Percentiles rank a stretch among this genome's conserved stretches.
Conservation (phyloP, 2,797 vertebrate genomes). For the Myotis myotis region DNA sequence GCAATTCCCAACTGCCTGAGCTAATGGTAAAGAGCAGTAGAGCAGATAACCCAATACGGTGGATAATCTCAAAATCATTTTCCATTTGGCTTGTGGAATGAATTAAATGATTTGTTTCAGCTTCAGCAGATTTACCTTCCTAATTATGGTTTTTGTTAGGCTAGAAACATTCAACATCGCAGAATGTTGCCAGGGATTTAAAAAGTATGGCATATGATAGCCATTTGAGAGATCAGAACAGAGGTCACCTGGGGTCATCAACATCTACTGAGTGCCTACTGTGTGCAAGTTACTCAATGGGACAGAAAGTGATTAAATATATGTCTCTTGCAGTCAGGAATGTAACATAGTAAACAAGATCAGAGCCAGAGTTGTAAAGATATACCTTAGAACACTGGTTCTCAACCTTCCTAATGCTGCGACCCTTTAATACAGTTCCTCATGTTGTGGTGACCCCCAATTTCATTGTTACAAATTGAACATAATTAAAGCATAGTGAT, state of each 20-base stretch:
- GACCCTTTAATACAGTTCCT: too few species aligned
- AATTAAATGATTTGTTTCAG: constrained; percentile 80
- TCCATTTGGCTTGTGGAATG: constrained; percentile 79
- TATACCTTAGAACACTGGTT: neutral
- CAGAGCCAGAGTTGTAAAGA: neutral
- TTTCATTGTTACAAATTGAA: too few species aligned
- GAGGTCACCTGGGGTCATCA: constrained; percentile 3
- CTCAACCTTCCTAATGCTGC: too few species aligned
- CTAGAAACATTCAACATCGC: constrained; percentile 76
- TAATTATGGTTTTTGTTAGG: constrained; percentile 79
- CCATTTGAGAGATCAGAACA: neutral
- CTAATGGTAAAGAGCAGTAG: constrained; percentile 77
- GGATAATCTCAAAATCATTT: constrained; percentile 80
- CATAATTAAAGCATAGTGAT: too few species aligned
- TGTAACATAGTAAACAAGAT: neutral
- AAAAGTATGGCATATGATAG: neutral
- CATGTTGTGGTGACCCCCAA: too few species aligned
- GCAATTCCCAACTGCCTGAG: constrained; percentile 79
- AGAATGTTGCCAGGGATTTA: constrained; percentile 64
- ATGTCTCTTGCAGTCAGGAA: neutral
- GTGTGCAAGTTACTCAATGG: neutral
- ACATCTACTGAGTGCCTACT: neutral
- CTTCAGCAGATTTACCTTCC: constrained; percentile 80
- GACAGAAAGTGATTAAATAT: neutral
- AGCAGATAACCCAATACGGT: constrained; percentile 81